phyloP scores from a whole-genome alignment of 2,888 invertebrate species.

The Germaria angustata region DNA sequence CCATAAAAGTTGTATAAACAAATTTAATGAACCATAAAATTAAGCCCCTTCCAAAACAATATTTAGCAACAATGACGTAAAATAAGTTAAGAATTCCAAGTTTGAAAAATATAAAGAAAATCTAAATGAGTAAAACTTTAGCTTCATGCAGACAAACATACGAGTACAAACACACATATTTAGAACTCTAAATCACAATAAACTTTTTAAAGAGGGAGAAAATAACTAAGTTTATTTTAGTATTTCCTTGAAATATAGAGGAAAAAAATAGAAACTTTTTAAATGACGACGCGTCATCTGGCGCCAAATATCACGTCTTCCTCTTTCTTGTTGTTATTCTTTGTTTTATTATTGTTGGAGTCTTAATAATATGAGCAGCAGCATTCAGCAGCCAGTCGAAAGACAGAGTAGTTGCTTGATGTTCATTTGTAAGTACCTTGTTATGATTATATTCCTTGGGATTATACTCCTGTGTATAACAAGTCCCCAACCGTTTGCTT shows the following conservation, averaged over 20 bases:
- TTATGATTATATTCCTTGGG: slow-evolving; percentile 58
- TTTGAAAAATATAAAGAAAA: background rate
- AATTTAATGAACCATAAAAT: slow-evolving; percentile 45
- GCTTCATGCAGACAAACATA: no score
- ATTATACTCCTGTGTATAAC: slow-evolving; percentile 61
- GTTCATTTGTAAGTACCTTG: slow-evolving; percentile 55
- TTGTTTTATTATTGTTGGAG: slow-evolving; percentile 7
- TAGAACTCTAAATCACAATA: background rate
- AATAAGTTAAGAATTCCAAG: background rate
- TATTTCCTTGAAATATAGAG: slow-evolving; percentile 16
- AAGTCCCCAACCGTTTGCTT: slow-evolving; percentile 38
- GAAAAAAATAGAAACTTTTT: slow-evolving; percentile 36
- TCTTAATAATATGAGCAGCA: background rate
- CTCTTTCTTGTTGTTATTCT: slow-evolving; percentile 21
- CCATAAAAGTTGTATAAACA: slow-evolving; percentile 19
- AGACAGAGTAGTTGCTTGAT: slow-evolving; percentile 30
- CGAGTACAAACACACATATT: no score
- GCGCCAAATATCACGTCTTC: slow-evolving; percentile 62
- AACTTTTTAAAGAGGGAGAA: background rate
- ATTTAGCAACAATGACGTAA: background rate
- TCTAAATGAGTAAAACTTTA: background rate
- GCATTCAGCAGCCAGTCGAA: background rate
- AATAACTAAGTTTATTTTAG: slow-evolving; percentile 6
- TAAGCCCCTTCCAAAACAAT: background rate
- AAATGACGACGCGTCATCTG: slow-evolving; percentile 60